Evolutionary conservation across 2,797 vertebrate genomes (phyloP).

Genomic region (Hemitrygon akajei): DNA sequence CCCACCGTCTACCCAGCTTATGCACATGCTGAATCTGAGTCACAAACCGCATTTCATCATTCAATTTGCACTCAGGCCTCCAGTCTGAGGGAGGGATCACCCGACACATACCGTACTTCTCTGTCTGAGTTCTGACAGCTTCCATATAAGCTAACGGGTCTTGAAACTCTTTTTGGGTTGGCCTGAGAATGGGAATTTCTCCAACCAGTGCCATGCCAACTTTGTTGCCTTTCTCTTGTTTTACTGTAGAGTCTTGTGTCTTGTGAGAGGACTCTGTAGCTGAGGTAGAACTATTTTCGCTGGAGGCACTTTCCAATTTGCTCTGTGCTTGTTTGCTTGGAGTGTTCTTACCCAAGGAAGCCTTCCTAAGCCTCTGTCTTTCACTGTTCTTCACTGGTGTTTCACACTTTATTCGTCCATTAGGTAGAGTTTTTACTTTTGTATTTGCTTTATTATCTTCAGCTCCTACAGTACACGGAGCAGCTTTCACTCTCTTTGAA

Average conservation of each 20-base stretch:
- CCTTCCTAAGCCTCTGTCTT: constrained; percentile 86
- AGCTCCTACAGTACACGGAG: constrained; percentile 64
- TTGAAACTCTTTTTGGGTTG: constrained; percentile 83
- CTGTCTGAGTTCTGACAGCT: constrained; percentile 81
- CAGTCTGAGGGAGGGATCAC: constrained; percentile 89
- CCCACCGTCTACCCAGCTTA: constrained; percentile 97
- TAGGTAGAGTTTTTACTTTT: constrained; percentile 67
- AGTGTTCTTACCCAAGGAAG: constrained; percentile 77
- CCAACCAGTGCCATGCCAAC: constrained; percentile 75
- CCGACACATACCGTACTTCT: constrained; percentile 85
- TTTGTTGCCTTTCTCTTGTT: constrained; percentile 63
- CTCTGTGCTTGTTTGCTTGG: constrained; percentile 91
- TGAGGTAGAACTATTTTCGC: constrained; percentile 84
- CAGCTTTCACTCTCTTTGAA: constrained; percentile 81
- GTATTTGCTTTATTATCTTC: constrained; percentile 70
- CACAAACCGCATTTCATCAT: constrained; percentile 97
- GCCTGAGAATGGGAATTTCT: constrained; percentile 80
- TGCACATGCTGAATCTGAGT: constrained; percentile 97
- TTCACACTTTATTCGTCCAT: constrained; percentile 75
- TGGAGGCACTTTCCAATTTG: constrained; percentile 71
- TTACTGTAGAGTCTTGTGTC: constrained; percentile 54
- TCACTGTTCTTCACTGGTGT: constrained; percentile 69
- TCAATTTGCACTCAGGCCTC: constrained; percentile 97
- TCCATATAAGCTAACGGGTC: constrained; percentile 94
- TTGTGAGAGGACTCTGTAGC: constrained; percentile 74